Evolutionary conservation across 2,797 vertebrate species (phyloP), one percentile per base, ranked within the genome.

Genomic region (Diplodus sargus): DNA sequence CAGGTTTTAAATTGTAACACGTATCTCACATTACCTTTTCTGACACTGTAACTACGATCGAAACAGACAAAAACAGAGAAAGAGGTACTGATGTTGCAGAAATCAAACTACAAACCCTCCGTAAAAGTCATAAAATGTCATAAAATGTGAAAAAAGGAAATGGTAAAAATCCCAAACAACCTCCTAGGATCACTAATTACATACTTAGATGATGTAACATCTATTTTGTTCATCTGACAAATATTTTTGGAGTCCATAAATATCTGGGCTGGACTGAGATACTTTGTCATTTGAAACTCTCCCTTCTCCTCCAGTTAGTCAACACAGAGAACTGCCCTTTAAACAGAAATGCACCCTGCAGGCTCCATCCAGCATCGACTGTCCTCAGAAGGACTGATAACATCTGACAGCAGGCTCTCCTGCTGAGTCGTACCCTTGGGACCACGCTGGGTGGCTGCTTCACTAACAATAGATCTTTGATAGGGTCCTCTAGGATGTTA

Each of bases 381-480:
- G 73, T 76, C 61, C 56, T 60, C 49, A n/a, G 2, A 57, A 49
- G 63, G 25, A 2, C 62, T 39, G 82, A 91, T 84, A 87, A 30
- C 23, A 81, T 89, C 84, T 83, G 79, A 81, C 79, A 83, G 82
- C 53, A 10, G 56, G 45, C 61, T 69, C 56, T 57, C 77, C 73
- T 48, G 76, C 72, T n/a, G 76, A 67, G 76, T 2, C 57, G 58
- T 5, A 43, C 79, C 74, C 72, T 13, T 1, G 64, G 74, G 71
- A 22, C 62, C 22, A 0, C 0, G 12, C 45, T 79, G 60, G 65
- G 73, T 71, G 75, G 77, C 68, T 65, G 65, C 61, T 72, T 76
- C 73, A 70, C 82, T 54, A 85, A 81, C 80, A 83, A 79, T 53
- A 83, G 53, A 81, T 52, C 30, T 61, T 42, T 74, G 78, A 81